These are phyloP conservation scores for Julus scanicus DNA, from an alignment of 2,888 invertebrate species.

Conservation along the genomic window DNA sequence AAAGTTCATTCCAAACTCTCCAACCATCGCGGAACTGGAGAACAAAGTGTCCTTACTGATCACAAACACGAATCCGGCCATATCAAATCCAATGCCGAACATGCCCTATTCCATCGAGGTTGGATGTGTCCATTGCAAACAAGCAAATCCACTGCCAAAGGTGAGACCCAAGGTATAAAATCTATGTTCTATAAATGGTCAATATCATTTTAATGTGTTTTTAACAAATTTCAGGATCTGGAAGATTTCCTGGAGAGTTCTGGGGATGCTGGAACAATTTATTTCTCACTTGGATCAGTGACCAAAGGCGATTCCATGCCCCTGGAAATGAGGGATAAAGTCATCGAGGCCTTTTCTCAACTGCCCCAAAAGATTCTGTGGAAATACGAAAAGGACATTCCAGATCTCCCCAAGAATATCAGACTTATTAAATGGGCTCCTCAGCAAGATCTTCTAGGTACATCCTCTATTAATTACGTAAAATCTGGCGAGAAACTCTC, in stretches of 20 bases:
- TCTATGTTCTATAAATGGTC: too few relatives aligned
- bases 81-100: constrained; percentile 81
- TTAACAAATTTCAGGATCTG: constrained; percentile 45
- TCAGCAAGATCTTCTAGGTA: constrained; percentile 57
- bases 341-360: constrained; percentile 54
- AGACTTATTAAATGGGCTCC: constrained; percentile 55
- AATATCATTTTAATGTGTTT: too few relatives aligned
- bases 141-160: constrained; percentile 75
- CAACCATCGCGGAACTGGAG: constrained; percentile 23
- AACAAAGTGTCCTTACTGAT: constrained; percentile 71
- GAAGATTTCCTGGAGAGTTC: constrained; percentile 53
- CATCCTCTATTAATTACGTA: too few relatives aligned
- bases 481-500: too few relatives aligned
- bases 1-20: constrained; percentile 40
- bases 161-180: too few relatives aligned
- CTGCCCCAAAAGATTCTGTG: constrained; percentile 55
- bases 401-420: constrained; percentile 52
- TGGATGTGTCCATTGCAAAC: constrained; percentile 81
- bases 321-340: neutral
- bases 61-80: constrained; percentile 82
- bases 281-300: constrained; percentile 55
- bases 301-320: constrained; percentile 54
- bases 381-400: constrained; percentile 54
- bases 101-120: constrained; percentile 85
- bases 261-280: constrained; percentile 56